Evolutionary conservation across 2,888 invertebrate species (phyloP).

Genomic region (Galeopsomyia nigrocyanea): DNA sequence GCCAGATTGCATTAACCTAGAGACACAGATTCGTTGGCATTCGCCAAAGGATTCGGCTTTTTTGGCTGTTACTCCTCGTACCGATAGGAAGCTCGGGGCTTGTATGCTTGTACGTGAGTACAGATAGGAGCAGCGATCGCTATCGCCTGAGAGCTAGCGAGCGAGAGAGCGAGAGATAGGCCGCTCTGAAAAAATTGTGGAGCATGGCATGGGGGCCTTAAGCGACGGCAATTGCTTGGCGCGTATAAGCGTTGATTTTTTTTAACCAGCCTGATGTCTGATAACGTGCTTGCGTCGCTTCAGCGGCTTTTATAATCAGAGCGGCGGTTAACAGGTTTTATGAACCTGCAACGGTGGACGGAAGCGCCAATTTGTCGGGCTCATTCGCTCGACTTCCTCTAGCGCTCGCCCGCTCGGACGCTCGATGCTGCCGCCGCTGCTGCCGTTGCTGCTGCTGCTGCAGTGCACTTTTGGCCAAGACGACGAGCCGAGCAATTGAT

Average conservation of each 20-base stretch:
- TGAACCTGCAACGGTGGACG: conserved; percentile 66
- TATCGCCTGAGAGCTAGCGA: too few relatives aligned
- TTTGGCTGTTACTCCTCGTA: too few relatives aligned
- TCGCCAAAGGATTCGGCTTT: too few relatives aligned
- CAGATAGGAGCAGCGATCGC: too few relatives aligned
- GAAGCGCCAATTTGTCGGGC: conserved; percentile 59
- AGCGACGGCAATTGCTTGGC: too few relatives aligned
- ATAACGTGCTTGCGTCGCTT: neutral
- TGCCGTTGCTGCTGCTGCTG: neutral
- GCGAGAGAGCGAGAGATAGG: neutral
- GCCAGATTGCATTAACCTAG: conserved; percentile 68
- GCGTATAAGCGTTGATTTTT: too few relatives aligned
- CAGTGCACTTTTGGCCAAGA: conserved; percentile 13
- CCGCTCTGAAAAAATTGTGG: neutral
- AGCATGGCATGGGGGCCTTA: neutral
- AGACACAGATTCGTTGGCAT: conserved; percentile 64
- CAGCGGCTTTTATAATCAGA: conserved; percentile 56
- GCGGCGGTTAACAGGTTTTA: conserved; percentile 64
- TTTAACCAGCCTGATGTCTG: conserved; percentile 10
- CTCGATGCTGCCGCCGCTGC: conserved; percentile 34
- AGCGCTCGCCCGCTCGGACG: conserved; percentile 17
- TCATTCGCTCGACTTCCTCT: conserved; percentile 53
- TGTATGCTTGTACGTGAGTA: too few relatives aligned
- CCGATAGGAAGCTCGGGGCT: too few relatives aligned
- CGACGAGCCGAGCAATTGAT: conserved; percentile 66